Conservation (phyloP, 2,888 invertebrate genomes). For the Trissolcus japonicus region DNA sequence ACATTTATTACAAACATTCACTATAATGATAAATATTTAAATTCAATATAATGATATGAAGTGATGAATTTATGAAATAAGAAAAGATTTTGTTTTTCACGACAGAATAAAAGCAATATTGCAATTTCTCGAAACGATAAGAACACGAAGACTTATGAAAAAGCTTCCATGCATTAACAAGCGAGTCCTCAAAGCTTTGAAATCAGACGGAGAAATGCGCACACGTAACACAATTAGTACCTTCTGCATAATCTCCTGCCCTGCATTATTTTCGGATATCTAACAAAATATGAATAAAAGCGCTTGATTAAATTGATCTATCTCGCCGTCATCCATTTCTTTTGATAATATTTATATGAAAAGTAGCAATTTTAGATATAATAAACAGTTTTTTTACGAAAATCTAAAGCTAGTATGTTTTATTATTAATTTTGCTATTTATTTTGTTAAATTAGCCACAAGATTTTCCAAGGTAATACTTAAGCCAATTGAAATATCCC, state of each 20-base stretch:
- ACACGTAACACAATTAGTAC: slow-evolving; percentile 47
- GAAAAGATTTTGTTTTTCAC: not conserved
- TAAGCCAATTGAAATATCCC: not conserved
- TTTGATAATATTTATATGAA: too few species aligned
- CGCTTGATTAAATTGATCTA: too few species aligned
- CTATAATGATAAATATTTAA: too few species aligned
- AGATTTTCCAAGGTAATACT: not conserved
- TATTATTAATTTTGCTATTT: too few species aligned
- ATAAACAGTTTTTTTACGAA: too few species aligned
- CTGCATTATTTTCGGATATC: slow-evolving; percentile 28
- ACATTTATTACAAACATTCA: too few species aligned
- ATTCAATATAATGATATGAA: not conserved
- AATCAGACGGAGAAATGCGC: slow-evolving; percentile 24
- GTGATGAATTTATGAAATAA: not conserved
- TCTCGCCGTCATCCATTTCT: too few species aligned
- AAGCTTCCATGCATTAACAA: slow-evolving; percentile 4
- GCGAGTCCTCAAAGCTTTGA: slow-evolving; percentile 20
- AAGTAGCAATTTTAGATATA: too few species aligned
- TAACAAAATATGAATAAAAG: too few species aligned
- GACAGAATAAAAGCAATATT: not conserved
- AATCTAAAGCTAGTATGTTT: too few species aligned
- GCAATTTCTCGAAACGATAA: not conserved
- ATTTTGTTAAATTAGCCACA: too few species aligned
- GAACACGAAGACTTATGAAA: not conserved
- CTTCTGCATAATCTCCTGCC: slow-evolving; percentile 45